Evolutionary conservation across 2,888 invertebrate species (phyloP).

Genomic region (Notocelia uddmanniana): DNA sequence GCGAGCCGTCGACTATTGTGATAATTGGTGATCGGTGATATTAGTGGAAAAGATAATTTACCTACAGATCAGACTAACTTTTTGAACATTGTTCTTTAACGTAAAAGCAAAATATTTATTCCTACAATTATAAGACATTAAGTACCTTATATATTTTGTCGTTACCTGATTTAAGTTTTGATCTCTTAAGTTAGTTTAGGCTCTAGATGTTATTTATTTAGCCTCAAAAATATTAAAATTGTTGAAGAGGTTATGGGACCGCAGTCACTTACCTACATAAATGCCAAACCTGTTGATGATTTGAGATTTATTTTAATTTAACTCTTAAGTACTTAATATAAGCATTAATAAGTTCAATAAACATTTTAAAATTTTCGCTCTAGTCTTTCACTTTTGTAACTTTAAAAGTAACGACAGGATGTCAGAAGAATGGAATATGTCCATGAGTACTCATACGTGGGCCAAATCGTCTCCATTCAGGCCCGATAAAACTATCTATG

Average conservation of each 20-base stretch:
- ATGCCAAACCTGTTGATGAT: constrained; percentile 81
- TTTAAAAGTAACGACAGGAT: too few species aligned
- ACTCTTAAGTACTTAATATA: constrained; percentile 67
- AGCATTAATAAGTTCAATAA: constrained; percentile 63
- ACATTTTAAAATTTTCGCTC: constrained; percentile 49
- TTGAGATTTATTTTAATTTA: constrained; percentile 72
- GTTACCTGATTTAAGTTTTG: constrained; percentile 84
- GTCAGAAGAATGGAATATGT: too few species aligned
- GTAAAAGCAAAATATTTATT: constrained; percentile 44
- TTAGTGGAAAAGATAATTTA: constrained; percentile 62
- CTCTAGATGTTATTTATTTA: constrained; percentile 65
- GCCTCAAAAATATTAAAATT: constrained; percentile 64
- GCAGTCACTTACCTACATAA: constrained; percentile 42
- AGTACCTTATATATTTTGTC: constrained; percentile 53
- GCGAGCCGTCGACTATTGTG: constrained; percentile 56
- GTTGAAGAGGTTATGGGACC: constrained; percentile 60
- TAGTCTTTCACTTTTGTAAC: constrained; percentile 30
- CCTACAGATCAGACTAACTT: constrained; percentile 39
- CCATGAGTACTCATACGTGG: too few species aligned
- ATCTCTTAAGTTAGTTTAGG: constrained; percentile 81
- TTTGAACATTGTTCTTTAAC: constrained; percentile 39
- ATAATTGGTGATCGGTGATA: constrained; percentile 72
- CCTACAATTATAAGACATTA: constrained; percentile 38
- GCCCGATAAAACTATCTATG: too few species aligned
- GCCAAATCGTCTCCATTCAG: too few species aligned